Evolutionary conservation across 1,140 invertebrate species (phyloP).

Genomic region (Chlorops oryzae): DNA sequence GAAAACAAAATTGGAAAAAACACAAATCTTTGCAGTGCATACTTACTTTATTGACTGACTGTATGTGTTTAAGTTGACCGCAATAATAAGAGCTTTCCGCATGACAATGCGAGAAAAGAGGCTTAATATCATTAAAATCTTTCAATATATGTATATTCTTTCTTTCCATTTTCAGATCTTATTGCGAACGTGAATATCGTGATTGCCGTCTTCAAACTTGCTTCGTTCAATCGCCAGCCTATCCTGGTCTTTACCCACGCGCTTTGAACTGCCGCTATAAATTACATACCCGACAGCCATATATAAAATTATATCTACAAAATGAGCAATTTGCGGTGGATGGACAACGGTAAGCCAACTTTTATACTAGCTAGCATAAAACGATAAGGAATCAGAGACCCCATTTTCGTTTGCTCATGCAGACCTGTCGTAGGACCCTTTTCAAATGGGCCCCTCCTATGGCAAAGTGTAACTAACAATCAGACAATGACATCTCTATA

Average conservation of each 20-base stretch:
- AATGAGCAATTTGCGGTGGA: conserved; percentile 92
- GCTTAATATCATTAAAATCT: conserved; percentile 16
- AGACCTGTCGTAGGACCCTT: too few relatives aligned
- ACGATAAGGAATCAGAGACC: too few relatives aligned
- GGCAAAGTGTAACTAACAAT: background rate
- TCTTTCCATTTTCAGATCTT: conserved; percentile 57
- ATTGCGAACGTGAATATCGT: conserved; percentile 78
- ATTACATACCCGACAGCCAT: conserved; percentile 77
- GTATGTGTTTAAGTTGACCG: too few relatives aligned
- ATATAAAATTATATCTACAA: conserved; percentile 86
- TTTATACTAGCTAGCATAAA: too few relatives aligned
- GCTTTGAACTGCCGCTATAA: conserved; percentile 85
- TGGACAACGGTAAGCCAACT: conserved; percentile 64
- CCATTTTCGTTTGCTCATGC: too few relatives aligned
- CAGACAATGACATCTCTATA: background rate
- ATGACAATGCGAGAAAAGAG: background rate
- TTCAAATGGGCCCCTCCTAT: background rate
- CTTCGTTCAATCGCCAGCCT: conserved; percentile 87
- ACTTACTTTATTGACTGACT: too few relatives aligned
- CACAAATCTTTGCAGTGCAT: too few relatives aligned
- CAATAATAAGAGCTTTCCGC: too few relatives aligned
- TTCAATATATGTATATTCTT: conserved; percentile 15
- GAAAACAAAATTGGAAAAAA: too few relatives aligned
- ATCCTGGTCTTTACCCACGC: conserved; percentile 84
- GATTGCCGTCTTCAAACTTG: conserved; percentile 83